These are phyloP conservation scores for Emydura subglobosa DNA, from an alignment of 2,113 vertebrate species.

Conservation along the genomic window DNA sequence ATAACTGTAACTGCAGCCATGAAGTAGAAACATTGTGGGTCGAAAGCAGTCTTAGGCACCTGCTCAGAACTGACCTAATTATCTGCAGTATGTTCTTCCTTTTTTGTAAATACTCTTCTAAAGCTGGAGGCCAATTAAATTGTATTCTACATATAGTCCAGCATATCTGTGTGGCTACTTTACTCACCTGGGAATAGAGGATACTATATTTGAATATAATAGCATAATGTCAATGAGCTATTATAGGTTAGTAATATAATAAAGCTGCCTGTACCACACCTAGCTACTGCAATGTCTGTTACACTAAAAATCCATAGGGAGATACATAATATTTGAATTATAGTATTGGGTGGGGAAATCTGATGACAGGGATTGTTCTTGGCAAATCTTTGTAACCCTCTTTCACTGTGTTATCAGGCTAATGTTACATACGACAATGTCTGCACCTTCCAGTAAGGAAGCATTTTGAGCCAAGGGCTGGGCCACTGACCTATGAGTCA, in stretches of 20 bases:
- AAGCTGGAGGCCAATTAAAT: conserved; percentile 54
- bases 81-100: conserved; percentile 36
- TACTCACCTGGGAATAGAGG: conserved; percentile 16
- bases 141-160: conserved; percentile 7
- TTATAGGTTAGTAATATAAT: conserved; percentile 17
- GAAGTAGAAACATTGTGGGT: conserved; percentile 40
- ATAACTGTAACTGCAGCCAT: conserved; percentile 26
- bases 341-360: not conserved
- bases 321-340: not conserved
- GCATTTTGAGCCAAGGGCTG: not conserved
- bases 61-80: conserved; percentile 37
- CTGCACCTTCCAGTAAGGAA: not conserved
- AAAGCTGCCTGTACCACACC: not conserved
- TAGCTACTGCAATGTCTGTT: not conserved
- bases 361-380: not conserved
- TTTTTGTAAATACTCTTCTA: conserved; percentile 1
- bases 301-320: not conserved
- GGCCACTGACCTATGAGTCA: not conserved
- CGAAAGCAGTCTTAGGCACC: conserved; percentile 32
- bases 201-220: conserved; percentile 23
- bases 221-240: not conserved
- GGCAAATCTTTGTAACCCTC: not conserved
- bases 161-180: conserved; percentile 7
- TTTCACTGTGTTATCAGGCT: not conserved
- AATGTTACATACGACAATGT: not conserved